These are phyloP conservation scores for Botrylloides violaceus DNA, from an alignment of 23 tunicate species.

Conservation along the genomic window DNA sequence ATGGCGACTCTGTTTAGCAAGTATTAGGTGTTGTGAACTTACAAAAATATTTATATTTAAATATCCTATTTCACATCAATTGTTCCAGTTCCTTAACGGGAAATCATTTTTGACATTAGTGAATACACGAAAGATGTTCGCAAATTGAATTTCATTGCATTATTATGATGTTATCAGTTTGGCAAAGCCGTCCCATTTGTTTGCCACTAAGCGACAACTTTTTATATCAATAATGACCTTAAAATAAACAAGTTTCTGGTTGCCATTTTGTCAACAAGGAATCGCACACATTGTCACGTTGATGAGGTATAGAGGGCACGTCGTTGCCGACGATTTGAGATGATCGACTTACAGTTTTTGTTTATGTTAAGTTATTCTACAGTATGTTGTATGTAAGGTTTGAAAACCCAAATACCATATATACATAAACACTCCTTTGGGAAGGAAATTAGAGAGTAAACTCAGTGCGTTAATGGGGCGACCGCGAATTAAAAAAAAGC, in stretches of 20 bases:
- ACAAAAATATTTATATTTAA: no score
- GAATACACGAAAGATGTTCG: no score
- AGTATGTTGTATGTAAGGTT: neutral
- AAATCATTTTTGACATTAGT: no score
- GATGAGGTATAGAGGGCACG: neutral
- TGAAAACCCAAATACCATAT: neutral
- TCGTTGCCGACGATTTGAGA: neutral
- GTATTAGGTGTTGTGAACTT: no score
- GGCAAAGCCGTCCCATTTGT: no score
- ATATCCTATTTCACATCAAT: no score
- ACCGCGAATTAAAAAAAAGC: neutral
- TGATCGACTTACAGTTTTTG: neutral
- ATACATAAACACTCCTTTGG: conserved; percentile 2
- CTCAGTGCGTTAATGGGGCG: neutral
- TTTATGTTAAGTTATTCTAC: neutral
- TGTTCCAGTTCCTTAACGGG: no score
- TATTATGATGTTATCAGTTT: no score
- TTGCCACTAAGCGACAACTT: no score
- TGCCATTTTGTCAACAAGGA: neutral
- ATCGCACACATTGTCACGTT: neutral
- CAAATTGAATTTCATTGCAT: no score
- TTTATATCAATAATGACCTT: neutral
- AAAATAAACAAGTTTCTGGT: neutral
- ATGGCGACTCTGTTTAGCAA: no score
- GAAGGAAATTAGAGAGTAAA: neutral